Evolutionary conservation across 30 jellyfish, hydroid and myxozoan genomes (phyloP).

Genomic region (Aurelia sp.): DNA sequence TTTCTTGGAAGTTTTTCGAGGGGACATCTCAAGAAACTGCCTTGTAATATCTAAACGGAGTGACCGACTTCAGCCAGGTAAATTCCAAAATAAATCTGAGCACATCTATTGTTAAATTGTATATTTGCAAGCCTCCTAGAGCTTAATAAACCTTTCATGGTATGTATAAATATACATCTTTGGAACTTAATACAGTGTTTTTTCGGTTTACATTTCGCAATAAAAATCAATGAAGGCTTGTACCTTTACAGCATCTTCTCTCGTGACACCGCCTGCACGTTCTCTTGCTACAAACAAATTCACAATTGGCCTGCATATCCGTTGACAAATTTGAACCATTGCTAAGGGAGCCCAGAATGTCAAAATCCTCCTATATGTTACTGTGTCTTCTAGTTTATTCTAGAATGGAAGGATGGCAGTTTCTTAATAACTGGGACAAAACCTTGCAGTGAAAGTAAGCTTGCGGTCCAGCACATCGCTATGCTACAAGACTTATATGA

Average conservation of each 20-base stretch:
- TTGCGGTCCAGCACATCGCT: too few relatives aligned
- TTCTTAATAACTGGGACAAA: background rate
- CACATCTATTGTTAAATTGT: too few relatives aligned
- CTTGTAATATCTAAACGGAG: too few relatives aligned
- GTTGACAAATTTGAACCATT: conserved; percentile 64
- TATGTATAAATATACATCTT: background rate
- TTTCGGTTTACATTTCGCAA: too few relatives aligned
- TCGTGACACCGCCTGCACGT: conserved; percentile 72
- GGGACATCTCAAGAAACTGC: too few relatives aligned
- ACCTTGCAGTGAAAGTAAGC: too few relatives aligned
- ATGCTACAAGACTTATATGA: too few relatives aligned
- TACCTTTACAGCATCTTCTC: conserved; percentile 81
- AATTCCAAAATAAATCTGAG: too few relatives aligned
- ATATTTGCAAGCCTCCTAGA: too few relatives aligned
- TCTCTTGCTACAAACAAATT: conserved; percentile 88
- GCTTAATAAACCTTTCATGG: too few relatives aligned
- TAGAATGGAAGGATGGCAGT: background rate
- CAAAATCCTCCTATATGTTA: conserved; percentile 44
- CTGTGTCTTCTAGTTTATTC: conserved; percentile 5
- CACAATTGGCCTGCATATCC: conserved; percentile 80
- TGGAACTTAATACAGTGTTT: background rate
- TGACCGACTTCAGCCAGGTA: too few relatives aligned
- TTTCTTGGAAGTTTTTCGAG: too few relatives aligned
- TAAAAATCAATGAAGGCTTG: background rate
- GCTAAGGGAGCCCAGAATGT: conserved; percentile 85